These are phyloP conservation scores for Brachypteracias leptosomus DNA, from an alignment of 2,113 vertebrate genomes.

Conservation along the genomic window DNA sequence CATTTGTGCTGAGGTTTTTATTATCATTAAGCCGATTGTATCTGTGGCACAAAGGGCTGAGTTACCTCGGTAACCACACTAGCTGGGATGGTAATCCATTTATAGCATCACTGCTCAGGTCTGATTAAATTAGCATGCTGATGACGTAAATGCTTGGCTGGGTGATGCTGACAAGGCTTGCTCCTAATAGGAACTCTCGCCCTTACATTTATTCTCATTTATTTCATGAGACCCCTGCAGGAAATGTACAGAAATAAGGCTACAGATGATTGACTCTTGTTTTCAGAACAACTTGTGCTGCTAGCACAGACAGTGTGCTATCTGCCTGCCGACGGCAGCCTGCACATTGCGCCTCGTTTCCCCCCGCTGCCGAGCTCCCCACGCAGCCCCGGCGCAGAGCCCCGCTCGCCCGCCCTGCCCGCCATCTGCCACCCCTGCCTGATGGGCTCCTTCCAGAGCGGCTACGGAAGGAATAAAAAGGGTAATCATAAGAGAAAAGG, in stretches of 20 bases:
- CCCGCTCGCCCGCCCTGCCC: background rate
- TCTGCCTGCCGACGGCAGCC: slow-evolving; percentile 8
- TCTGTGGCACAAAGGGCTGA: slow-evolving; percentile 68
- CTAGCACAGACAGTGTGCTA: background rate
- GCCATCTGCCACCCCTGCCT: slow-evolving; percentile 13
- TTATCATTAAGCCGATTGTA: slow-evolving; percentile 72
- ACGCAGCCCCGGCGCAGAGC: background rate
- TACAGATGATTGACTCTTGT: slow-evolving; percentile 45
- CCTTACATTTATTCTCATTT: slow-evolving; percentile 54
- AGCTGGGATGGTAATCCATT: slow-evolving; percentile 71
- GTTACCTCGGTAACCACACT: slow-evolving; percentile 79
- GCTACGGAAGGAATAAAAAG: slow-evolving; percentile 7
- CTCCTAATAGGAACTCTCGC: slow-evolving; percentile 57
- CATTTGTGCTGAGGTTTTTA: slow-evolving; percentile 65
- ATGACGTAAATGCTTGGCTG: slow-evolving; percentile 62
- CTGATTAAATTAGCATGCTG: slow-evolving; percentile 74
- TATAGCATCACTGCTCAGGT: slow-evolving; percentile 63
- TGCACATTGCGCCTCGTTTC: background rate
- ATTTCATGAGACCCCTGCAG: slow-evolving; percentile 53
- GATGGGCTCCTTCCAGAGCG: slow-evolving; percentile 10
- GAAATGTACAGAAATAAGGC: slow-evolving; percentile 46
- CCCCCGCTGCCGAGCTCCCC: background rate
- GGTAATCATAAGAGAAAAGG: slow-evolving; percentile 1
- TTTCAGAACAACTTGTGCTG: slow-evolving; percentile 38
- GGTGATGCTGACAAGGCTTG: slow-evolving; percentile 65